Base-by-base conservation (phyloP, 2,797 vertebrate genomes). In the Novumbra hubbsi region DNA sequence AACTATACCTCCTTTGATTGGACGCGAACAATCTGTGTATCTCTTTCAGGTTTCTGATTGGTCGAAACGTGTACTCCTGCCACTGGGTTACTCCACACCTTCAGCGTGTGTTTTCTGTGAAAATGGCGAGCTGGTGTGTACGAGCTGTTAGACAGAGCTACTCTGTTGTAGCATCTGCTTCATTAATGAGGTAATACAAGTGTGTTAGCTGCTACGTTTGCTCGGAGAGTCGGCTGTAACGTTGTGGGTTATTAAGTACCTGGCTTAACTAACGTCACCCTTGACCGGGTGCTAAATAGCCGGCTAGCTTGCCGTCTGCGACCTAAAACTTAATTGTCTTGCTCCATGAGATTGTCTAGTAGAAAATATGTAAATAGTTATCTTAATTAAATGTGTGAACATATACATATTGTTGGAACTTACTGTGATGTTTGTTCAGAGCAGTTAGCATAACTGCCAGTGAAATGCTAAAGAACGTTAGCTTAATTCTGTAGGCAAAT, bases 51-150 rank as follows among this genome's bases (percentile, higher is more conserved):
- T 21, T 21, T 15, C 2, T 72, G 83, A 91, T 93, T 93, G 91
- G 91, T 7, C 82, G 0, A 72, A 16, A 5, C 1, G 0, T 4
- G 1, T 3, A 5, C 6, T 0, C 15, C 45, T 0, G 8, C 21
- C 15, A 50, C 3, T 68, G 41, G 0, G 0, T 0, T 77, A n/a
- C 71, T 50, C 0, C 5, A 70, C 49, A 50, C 72, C 34, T 6
- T 84, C 75, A 80, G 88, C 90, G 88, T 90, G 89, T 71, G 71
- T 73, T 68, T 27, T 68, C 30, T 17, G 28, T 76, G 19, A 90
- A 87, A 77, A 94, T 94, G 93, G 92, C 92, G 83, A 89, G 84
- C 57, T 90, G 89, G 90, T 92, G 92, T 81, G 83, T 90, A 0
- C 88, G 91, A 49, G 87, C 79, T 0, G 78, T 89, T 19, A 86